Percentiles rank a stretch among this genome's conserved stretches.
Evolutionary conservation across 2,888 invertebrate species (phyloP).

Genomic region (Acanthoscelides obtectus): DNA sequence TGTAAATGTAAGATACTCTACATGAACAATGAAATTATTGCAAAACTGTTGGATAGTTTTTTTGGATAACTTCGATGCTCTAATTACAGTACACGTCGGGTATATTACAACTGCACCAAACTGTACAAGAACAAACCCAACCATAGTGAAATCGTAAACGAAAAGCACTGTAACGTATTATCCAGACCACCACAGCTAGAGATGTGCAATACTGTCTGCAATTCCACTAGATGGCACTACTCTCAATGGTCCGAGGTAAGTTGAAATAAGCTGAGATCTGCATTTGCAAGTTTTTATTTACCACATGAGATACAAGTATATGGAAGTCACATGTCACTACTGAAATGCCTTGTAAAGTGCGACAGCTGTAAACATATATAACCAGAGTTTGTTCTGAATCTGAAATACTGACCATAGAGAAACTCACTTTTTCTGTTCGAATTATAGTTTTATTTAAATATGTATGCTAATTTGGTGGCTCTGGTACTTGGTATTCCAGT

Average conservation of each 20-base stretch:
- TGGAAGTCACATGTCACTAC: neutral
- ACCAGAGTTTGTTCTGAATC: no score
- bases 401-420: no score
- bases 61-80: no score
- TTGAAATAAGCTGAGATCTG: neutral
- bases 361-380: neutral
- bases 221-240: slow-evolving; percentile 63
- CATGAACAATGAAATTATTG: no score
- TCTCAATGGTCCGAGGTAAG: slow-evolving; percentile 66
- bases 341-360: neutral
- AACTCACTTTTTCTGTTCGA: no score
- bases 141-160: slow-evolving; percentile 33
- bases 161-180: slow-evolving; percentile 50
- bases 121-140: slow-evolving; percentile 36
- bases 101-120: slow-evolving; percentile 59
- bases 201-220: slow-evolving; percentile 61
- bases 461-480: no score
- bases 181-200: slow-evolving; percentile 50
- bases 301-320: neutral
- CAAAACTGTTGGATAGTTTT: no score
- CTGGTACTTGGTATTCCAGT: no score
- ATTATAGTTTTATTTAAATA: no score
- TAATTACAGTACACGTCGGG: slow-evolving; percentile 44
- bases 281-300: neutral
- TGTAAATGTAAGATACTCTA: no score